Evolutionary conservation across 2,888 invertebrate genomes (phyloP).

Genomic region (Aphodius granarius): DNA sequence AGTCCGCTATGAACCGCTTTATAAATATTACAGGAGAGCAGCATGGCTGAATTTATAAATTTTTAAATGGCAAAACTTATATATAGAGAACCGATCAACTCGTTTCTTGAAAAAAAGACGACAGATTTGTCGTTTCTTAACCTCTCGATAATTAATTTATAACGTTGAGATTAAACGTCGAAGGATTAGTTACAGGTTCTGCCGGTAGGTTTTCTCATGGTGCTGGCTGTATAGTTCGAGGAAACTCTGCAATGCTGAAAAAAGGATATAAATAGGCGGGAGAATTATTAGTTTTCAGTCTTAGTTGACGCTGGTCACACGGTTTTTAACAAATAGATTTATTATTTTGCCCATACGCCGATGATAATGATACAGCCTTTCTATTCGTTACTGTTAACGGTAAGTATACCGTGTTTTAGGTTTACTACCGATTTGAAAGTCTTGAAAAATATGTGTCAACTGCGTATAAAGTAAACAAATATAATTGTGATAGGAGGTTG

Average conservation of each 20-base stretch:
- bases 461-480: background rate
- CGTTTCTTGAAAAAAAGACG: background rate
- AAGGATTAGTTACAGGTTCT: background rate
- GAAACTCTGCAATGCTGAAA: background rate
- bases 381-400: background rate
- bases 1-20: constrained; percentile 7
- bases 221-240: background rate
- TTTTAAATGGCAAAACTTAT: background rate
- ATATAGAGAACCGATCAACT: background rate
- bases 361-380: background rate
- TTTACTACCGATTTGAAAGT: background rate
- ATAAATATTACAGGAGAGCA: constrained; percentile 11
- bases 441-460: background rate
- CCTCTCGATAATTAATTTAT: constrained; percentile 10
- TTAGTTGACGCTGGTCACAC: background rate
- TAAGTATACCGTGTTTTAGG: no score
- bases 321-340: background rate
- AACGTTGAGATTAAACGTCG: background rate
- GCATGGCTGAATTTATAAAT: constrained; percentile 10
- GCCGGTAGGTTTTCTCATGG: background rate
- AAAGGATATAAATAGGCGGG: background rate
- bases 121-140: background rate
- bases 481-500: background rate
- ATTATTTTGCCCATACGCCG: background rate
- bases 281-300: background rate